These are phyloP conservation scores for Nephrotoma flavescens DNA, from an alignment of 2,888 invertebrate species.

Conservation along the genomic window DNA sequence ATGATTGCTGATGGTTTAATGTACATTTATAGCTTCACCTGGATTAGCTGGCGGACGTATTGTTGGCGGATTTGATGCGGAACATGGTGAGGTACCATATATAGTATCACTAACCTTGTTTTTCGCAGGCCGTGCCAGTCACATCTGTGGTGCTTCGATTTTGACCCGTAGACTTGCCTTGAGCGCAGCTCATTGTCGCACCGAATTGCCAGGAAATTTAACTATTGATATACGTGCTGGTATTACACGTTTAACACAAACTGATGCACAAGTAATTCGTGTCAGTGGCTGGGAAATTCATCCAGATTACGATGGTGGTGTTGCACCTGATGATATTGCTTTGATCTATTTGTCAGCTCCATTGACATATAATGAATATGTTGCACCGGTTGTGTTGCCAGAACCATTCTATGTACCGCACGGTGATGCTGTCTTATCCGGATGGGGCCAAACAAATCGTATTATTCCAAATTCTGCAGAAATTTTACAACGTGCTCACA, in stretches of 20 bases:
- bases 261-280: slow-evolving; percentile 10
- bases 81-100: slow-evolving; percentile 30
- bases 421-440: slow-evolving; percentile 26
- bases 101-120: slow-evolving; percentile 29
- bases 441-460: slow-evolving; percentile 30
- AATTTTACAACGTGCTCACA: slow-evolving; percentile 21
- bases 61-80: slow-evolving; percentile 27
- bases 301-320: slow-evolving; percentile 21
- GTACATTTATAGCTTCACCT: neutral
- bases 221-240: slow-evolving; percentile 23
- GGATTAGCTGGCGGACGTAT: slow-evolving; percentile 13
- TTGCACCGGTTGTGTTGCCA: slow-evolving; percentile 29
- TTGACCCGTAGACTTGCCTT: slow-evolving; percentile 26
- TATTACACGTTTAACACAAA: slow-evolving; percentile 19
- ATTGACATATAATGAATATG: slow-evolving; percentile 12
- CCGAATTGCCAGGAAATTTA: slow-evolving; percentile 22
- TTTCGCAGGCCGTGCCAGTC: slow-evolving; percentile 19
- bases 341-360: slow-evolving; percentile 15
- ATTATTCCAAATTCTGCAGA: slow-evolving; percentile 15
- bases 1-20: neutral
- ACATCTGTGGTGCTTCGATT: slow-evolving; percentile 34
- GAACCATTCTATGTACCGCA: slow-evolving; percentile 17
- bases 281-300: slow-evolving; percentile 26
- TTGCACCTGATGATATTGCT: slow-evolving; percentile 39
- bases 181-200: slow-evolving; percentile 30